These are phyloP conservation scores for Hemicrepidius hirtus DNA, from an alignment of 2,888 invertebrate genomes.

Conservation along the genomic window DNA sequence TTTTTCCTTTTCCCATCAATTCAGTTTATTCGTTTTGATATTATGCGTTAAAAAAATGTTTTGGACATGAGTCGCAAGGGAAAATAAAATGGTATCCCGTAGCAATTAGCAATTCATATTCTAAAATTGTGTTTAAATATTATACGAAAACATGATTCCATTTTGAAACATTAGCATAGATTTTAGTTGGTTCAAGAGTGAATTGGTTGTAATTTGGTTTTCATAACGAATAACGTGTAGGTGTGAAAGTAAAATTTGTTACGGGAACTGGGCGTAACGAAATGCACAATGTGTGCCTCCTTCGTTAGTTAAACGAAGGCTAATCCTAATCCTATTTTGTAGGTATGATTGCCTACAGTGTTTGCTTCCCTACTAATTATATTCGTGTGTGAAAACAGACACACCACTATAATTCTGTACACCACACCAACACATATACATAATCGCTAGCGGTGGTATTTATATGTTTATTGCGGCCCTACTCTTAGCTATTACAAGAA, in stretches of 20 bases:
- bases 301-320: slow-evolving; percentile 48
- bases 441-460: slow-evolving; percentile 40
- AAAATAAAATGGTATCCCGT: too few species aligned
- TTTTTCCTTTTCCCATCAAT: too few species aligned
- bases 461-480: slow-evolving; percentile 39
- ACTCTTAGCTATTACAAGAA: slow-evolving; percentile 30
- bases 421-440: slow-evolving; percentile 25
- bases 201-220: neutral
- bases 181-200: too few species aligned
- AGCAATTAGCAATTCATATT: too few species aligned
- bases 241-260: slow-evolving; percentile 9
- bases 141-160: too few species aligned
- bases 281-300: slow-evolving; percentile 30
- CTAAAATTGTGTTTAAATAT: too few species aligned
- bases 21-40: too few species aligned
- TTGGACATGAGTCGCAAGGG: too few species aligned
- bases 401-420: slow-evolving; percentile 40
- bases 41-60: too few species aligned
- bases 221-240: neutral
- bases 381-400: slow-evolving; percentile 47
- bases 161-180: too few species aligned
- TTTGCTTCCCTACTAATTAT: slow-evolving; percentile 47
- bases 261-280: neutral
- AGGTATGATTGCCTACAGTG: slow-evolving; percentile 49
- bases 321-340: slow-evolving; percentile 52